Evolutionary conservation across 2,113 vertebrate genomes (phyloP), one percentile per base, ranked within the genome.

Genomic region (Onychorhynchus coronatus): DNA sequence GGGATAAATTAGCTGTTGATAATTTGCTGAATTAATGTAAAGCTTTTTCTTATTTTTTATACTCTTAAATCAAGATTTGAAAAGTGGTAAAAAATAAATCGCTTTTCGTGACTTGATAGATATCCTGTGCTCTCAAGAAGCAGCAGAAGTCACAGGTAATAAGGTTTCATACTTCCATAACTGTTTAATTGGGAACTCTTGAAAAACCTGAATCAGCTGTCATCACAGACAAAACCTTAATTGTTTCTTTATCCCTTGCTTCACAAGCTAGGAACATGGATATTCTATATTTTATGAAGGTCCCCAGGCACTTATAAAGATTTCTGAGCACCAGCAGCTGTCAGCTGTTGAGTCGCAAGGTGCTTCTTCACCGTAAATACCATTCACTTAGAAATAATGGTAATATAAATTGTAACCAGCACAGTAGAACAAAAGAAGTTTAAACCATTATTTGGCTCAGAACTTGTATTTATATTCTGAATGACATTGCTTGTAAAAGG

Each of bases 331-430:
- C 88, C 80, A 97, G 89, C 88, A 98, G 94, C 97, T 97, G 96
- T 97, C 97, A 98, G 97, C 91, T 97, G 95, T 96, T 97, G 93
- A 97, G 91, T 97, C 95, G 81, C 63, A 97, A 95, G 95, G 93
- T 89, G 81, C 88, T 93, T 71, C 86, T 89, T 88, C 78, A 94
- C 79, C 82, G 86, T 84, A 95, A 93, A 96, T 75, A 95, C 75
- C 81, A 88, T 77, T 97, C 83, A 97, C 80, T 93, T 89, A 87
- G n/a, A 93, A 97, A 95, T 88, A 92, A 94, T 23, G 61, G 80
- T 63, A 95, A 95, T 89, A 79, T 88, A 97, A 66, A 95, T 59
- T 59, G 84, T 78, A 88, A 49, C 80, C 88, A 85, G 35, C 79
- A 89, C 65, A 76, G 59, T 37, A 50, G 49, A 67, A 87, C 27